phyloP scores from a whole-genome alignment of 2,888 invertebrate genomes.

The Ornithoptera alexandrae region DNA sequence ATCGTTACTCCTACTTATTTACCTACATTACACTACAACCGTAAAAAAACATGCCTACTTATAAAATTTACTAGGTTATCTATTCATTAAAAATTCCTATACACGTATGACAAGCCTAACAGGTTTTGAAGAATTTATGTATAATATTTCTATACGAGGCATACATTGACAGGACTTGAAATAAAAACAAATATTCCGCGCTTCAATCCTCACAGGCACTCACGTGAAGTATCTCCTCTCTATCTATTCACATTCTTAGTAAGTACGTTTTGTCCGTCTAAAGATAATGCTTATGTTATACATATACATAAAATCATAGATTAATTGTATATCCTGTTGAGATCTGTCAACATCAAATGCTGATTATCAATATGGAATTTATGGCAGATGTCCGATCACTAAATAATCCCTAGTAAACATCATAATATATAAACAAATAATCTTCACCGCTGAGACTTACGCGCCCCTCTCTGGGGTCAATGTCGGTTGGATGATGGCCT shows the following conservation, averaged over 20 bases:
- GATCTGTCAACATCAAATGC: too few relatives aligned
- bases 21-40: conserved; percentile 6
- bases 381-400: too few relatives aligned
- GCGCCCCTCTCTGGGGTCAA: too few relatives aligned
- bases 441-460: too few relatives aligned
- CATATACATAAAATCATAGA: too few relatives aligned
- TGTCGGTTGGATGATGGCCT: too few relatives aligned
- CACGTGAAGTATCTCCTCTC: not conserved
- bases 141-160: conserved; percentile 3
- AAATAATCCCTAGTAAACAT: too few relatives aligned
- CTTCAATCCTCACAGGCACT: conserved; percentile 1
- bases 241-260: not conserved
- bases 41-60: not conserved
- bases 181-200: conserved; percentile 9
- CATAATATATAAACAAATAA: too few relatives aligned
- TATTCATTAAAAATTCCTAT: not conserved
- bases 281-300: too few relatives aligned
- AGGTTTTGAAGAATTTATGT: conserved; percentile 14
- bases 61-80: conserved; percentile 15
- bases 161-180: conserved; percentile 15
- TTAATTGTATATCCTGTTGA: too few relatives aligned
- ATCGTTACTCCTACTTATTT: conserved; percentile 1
- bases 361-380: too few relatives aligned
- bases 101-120: conserved; percentile 12
- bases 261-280: too few relatives aligned